These are phyloP conservation scores for Archaeoteleia sp. DNA, from an alignment of 2,888 invertebrate genomes.

Conservation along the genomic window DNA sequence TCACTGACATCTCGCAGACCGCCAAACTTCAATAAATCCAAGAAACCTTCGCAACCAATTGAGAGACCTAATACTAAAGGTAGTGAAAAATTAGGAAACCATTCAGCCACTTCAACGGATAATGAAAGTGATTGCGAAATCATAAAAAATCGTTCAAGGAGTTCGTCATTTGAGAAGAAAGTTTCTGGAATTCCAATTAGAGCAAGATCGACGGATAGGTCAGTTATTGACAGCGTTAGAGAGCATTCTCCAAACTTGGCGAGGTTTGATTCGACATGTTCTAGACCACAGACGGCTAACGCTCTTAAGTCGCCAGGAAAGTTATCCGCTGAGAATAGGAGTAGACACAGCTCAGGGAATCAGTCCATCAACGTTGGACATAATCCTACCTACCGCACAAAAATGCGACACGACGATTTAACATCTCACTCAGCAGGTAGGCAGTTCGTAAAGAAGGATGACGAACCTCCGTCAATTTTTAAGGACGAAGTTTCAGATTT, in stretches of 20 bases:
- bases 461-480: too few relatives aligned
- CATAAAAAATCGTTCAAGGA: neutral
- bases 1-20: neutral
- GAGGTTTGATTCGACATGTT: neutral
- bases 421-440: too few relatives aligned
- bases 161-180: neutral
- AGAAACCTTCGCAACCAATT: neutral
- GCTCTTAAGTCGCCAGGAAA: conserved; percentile 6
- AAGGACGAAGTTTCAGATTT: too few relatives aligned
- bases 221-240: neutral
- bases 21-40: neutral
- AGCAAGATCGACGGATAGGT: neutral
- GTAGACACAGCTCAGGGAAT: too few relatives aligned
- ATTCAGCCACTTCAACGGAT: neutral
- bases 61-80: neutral
- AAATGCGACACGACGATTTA: too few relatives aligned
- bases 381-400: too few relatives aligned
- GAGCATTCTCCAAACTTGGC: too few relatives aligned
- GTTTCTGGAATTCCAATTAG: conserved; percentile 7
- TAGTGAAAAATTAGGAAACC: neutral
- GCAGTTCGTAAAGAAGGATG: too few relatives aligned
- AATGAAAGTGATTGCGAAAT: conserved; percentile 14
- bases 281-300: conserved; percentile 12
- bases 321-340: neutral
- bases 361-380: too few relatives aligned